phyloP scores from a whole-genome alignment of 2,888 invertebrate genomes.

The Nebria brevicollis region DNA sequence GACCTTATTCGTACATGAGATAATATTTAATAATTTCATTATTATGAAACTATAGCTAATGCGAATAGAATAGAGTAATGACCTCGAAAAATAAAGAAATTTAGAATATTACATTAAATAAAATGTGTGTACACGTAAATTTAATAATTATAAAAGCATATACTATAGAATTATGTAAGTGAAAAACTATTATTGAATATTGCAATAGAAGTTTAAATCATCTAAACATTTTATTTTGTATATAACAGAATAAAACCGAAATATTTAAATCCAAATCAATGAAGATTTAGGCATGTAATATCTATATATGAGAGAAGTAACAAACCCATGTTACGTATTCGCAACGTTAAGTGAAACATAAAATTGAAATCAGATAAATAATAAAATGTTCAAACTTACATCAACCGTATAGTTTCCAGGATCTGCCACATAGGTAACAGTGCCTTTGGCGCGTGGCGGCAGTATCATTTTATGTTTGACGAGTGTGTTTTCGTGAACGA shows the following conservation, averaged over 20 bases:
- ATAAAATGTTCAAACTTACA: constrained; percentile 67
- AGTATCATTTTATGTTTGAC: constrained; percentile 97
- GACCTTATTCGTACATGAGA: not conserved
- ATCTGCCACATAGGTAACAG: constrained; percentile 94
- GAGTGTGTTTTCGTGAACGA: constrained; percentile 96
- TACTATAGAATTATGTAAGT: too few species aligned
- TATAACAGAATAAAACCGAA: too few species aligned
- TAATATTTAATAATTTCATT: not conserved
- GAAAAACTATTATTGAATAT: too few species aligned
- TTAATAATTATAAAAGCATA: too few species aligned
- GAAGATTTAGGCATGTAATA: too few species aligned
- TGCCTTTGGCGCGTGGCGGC: constrained; percentile 94
- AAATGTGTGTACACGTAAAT: too few species aligned
- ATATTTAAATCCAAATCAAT: too few species aligned
- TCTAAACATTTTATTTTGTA: constrained; percentile 17
- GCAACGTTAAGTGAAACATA: too few species aligned
- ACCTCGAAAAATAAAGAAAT: not conserved
- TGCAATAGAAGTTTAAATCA: constrained; percentile 14
- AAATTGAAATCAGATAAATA: not conserved
- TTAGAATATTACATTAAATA: not conserved
- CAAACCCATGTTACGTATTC: too few species aligned
- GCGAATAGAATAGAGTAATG: not conserved
- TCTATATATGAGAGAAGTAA: too few species aligned
- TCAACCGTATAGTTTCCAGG: constrained; percentile 93
- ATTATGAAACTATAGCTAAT: not conserved